Conservation (phyloP, 2,888 invertebrate species). For the Rhagonycha lutea region DNA sequence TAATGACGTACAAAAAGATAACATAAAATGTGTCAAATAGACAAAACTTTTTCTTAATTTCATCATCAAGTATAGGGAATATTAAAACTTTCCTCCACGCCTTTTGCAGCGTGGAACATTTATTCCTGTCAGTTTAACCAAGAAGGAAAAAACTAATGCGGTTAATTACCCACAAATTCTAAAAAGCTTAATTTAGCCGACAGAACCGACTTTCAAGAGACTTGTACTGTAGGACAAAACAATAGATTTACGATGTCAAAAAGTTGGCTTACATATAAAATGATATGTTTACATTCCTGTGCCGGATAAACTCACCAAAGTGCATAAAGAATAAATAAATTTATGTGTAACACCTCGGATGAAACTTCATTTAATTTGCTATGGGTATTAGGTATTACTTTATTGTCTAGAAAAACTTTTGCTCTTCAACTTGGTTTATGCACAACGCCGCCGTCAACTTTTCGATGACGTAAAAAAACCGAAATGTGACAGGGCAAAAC, state of each 20-base stretch:
- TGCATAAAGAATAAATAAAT: background rate
- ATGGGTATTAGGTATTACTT: background rate
- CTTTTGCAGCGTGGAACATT: constrained; percentile 3
- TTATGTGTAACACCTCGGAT: background rate
- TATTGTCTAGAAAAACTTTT: background rate
- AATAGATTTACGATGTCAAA: background rate
- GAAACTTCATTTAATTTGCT: background rate
- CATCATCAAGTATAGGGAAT: background rate
- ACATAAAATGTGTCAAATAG: background rate
- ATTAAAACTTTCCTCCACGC: constrained; percentile 14
- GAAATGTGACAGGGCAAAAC: too few species aligned
- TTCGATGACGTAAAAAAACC: too few species aligned
- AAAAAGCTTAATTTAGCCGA: constrained; percentile 2
- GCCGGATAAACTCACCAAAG: background rate
- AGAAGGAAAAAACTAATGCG: constrained; percentile 11
- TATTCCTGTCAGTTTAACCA: constrained; percentile 11
- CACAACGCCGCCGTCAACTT: too few species aligned
- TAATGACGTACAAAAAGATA: background rate
- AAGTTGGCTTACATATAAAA: constrained; percentile 2
- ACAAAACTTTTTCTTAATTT: constrained; percentile 6
- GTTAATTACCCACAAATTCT: constrained; percentile 6
- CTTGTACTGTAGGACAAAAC: background rate
- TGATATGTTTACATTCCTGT: background rate
- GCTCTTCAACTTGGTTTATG: background rate
- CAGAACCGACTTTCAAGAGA: background rate